Evolutionary conservation across 2,888 invertebrate species (phyloP), one percentile per base, ranked within the genome.

Genomic region (Stenoptilia bipunctidactyla): DNA sequence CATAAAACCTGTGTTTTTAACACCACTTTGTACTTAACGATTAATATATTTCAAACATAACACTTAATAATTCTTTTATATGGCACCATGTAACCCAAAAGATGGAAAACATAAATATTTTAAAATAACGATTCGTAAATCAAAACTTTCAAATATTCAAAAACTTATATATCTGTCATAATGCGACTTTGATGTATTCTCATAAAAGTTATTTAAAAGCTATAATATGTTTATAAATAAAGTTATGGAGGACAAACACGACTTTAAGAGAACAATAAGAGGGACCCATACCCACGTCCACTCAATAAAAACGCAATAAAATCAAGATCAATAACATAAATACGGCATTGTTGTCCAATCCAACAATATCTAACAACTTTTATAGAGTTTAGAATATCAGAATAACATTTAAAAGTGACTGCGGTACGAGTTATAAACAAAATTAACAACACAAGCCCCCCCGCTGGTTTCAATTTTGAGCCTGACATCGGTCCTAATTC

Each of bases 391-490:
- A 65, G 74, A 63, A 72, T 76, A 75, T 75, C 72, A 66, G 66
- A 66, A 72, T 71, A 74, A 76, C 73, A 70, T 76, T 75, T 68
- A 69, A 68, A 77, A 63, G 68, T 69, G 72, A 68, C 74, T 71
- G 79, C 75, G 76, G 79, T 77, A 79, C 73, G 72, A 73, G 72
- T 77, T 71, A 80, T 83, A 83, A 83, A 83, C 82, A 79, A 83
- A 82, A 83, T 83, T 82, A 83, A 83, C 83, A 83, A 83, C 83
- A 82, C 69, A 73, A 55, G 74, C 52, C 63, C 63, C 73, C 83
- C 80, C 55, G 83, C 77, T 76, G 83, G 53, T 79, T 83, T 77
- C 83, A 83, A 83, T 83, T 83, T 83, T 79, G 77, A 73, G 58
- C 54, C 74, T 77, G 83, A 83, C 83, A 79, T 80, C 72, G 76